Evolutionary conservation across 2,888 invertebrate genomes (phyloP), one percentile per base, ranked within the genome.

Genomic region (Tipula lateralis): DNA sequence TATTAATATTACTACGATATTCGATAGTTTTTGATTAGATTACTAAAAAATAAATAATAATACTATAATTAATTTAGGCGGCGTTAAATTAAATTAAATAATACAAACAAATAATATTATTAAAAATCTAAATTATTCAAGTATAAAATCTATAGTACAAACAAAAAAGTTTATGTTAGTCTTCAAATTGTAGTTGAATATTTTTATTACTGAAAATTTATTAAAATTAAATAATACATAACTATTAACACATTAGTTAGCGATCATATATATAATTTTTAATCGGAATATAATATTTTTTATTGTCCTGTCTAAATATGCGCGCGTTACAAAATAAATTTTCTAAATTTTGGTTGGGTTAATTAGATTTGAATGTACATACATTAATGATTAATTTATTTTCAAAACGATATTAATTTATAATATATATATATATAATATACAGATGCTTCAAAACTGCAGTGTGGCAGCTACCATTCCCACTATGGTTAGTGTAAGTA

Each of bases 171-270:
- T 50, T 50, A 50, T 50, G 16, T 50, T 50, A 50, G 50, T 50
- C 66, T 66, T 66, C 24, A 66, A 66, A 66, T 66, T 66, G 66
- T 66, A 66, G 66, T 66, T 44, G 66, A 66, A 66, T 66, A 66
- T 66, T 66, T 66, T 66, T 66, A 66, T 66, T 66, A 66, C 66
- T 19, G 24, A 66, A 66, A 19, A 66, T 66, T 66, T 66, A 66
- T 66, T 66, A 24, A 66, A 66, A 66, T 66, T 66, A 24, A 24
- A 66, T 9, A 50, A 50, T 13, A 66, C 19, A 1, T 39, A 32
- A 32, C 4, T 5, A 32, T 5, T 7, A 32, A 32, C 32, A n/a
- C 19, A 66, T 50, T 66, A 66, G 66, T 66, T 66, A 66, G 66
- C 66, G 66, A 66, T 66, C 66, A 16, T 13, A 13, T 13, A 44